Conservation (phyloP, 2,113 vertebrate genomes). For the Gymnobelideus leadbeateri region DNA sequence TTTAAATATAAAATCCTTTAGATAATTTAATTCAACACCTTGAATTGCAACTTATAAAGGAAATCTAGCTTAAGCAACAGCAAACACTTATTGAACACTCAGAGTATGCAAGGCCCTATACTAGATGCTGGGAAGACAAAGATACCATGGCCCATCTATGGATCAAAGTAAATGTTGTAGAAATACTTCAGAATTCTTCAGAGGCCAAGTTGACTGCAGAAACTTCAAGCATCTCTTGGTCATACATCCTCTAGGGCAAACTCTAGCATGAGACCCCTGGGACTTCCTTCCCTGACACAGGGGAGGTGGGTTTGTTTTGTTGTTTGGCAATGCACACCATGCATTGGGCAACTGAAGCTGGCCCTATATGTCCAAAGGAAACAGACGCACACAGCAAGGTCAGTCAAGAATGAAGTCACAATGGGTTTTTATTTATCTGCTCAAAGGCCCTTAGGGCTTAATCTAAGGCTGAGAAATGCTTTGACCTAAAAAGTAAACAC, state of each 20-base stretch:
- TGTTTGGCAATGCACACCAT: not conserved
- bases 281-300: not conserved
- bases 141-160: not conserved
- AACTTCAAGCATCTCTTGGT: slow-evolving; percentile 25
- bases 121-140: not conserved
- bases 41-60: not conserved
- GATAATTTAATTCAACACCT: not conserved
- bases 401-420: slow-evolving; percentile 23
- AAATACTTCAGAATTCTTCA: not conserved
- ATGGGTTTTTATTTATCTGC: slow-evolving; percentile 49
- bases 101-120: not conserved
- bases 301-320: not conserved
- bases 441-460: slow-evolving; percentile 32
- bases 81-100: not conserved
- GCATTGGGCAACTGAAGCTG: slow-evolving; percentile 41
- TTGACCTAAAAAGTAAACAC: slow-evolving; percentile 49
- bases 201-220: not conserved
- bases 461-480: slow-evolving; percentile 41
- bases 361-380: slow-evolving; percentile 23
- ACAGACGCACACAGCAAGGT: slow-evolving; percentile 6
- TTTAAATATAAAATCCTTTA: not conserved
- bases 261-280: not conserved
- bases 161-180: not conserved
- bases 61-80: not conserved
- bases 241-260: not conserved